Base-by-base conservation (phyloP, 2,888 invertebrate genomes). In the Acutogordius australiensis region DNA sequence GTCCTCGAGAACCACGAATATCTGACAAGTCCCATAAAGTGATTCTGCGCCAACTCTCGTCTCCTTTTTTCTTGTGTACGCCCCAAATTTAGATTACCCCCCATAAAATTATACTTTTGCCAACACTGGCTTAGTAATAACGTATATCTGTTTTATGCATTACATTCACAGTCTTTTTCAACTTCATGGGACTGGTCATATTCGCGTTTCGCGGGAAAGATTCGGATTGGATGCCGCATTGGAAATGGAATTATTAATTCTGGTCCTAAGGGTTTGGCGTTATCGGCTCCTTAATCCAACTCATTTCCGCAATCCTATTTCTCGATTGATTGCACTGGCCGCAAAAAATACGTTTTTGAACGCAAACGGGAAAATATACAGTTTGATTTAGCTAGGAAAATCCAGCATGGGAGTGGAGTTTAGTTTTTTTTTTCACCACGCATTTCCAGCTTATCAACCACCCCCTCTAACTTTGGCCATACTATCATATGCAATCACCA, bases 161-260 rank as follows among this genome's bases (percentile, higher is more conserved):
- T n/a, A 37, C 8, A 37, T 37, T 37, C 18, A 37, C 8, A 56
- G 63, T 28, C 21, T 29, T 62, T 8, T 64, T 59, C 37, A 60
- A 59, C 30, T 45, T 56, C 13, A 59, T 60, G 2, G 60, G 64
- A 29, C 60, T 63, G 4, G 51, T 64, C 26, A 60, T 59, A 28
- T 63, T 63, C 61, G 63, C 60, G 13, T 56, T 64, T 59, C 45
- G 61, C 28, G 63, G 63, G 21, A 61, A 64, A 28, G 61, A 60
- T 29, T 51, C 63, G 27, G 63, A 64, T 60, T 64, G 64, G 64
- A 64, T 63, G 63, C 62, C 63, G n/a, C 57, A 61, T 30, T 62
- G 61, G 62, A 57, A 63, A 44, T 58, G 60, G 45, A 63, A 63
- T 57, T 63, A 63, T 56, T 62, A 59, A 45, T 64, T 63, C n/a